Percentiles rank a stretch among this genome's conserved stretches.
These are phyloP conservation scores for Pygoscelis adeliae DNA, from an alignment of 2,113 vertebrate genomes.

Conservation along the genomic window DNA sequence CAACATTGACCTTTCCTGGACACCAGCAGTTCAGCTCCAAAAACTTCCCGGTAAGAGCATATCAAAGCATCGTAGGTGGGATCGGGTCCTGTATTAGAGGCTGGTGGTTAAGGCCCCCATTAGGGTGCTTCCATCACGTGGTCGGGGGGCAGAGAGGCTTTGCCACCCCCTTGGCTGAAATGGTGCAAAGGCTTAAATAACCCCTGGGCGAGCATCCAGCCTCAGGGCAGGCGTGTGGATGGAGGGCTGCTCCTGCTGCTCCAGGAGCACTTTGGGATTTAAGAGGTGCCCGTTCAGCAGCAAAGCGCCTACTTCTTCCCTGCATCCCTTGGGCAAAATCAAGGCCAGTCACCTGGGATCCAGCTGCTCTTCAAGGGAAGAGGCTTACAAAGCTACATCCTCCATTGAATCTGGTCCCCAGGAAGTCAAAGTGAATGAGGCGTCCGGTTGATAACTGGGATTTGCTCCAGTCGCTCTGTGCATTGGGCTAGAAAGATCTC, in stretches of 20 bases:
- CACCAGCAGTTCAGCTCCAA: not conserved
- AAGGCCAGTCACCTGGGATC: not conserved
- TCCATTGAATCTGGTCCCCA: not conserved
- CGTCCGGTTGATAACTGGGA: not conserved
- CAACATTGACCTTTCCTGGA: not conserved
- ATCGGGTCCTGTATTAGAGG: not conserved
- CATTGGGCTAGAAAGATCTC: not conserved
- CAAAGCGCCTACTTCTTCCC: not conserved
- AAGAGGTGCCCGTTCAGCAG: not conserved
- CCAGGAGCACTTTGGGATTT: not conserved
- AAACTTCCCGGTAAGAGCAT: not conserved
- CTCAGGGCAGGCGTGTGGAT: rapidly evolving
- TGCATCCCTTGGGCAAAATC: not conserved
- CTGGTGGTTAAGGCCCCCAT: not conserved
- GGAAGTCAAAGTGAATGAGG: not conserved
- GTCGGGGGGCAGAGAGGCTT: not conserved
- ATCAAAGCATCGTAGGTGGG: rapidly evolving
- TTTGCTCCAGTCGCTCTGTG: not conserved
- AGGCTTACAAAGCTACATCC: not conserved
- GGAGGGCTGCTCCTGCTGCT: not conserved
- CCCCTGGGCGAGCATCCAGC: not conserved
- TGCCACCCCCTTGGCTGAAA: not conserved
- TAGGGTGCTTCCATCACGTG: not conserved
- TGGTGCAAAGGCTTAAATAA: not conserved
- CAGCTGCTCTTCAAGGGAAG: not conserved